Conservation (phyloP, 2,797 vertebrate species). For the Serranus cabrilla region DNA sequence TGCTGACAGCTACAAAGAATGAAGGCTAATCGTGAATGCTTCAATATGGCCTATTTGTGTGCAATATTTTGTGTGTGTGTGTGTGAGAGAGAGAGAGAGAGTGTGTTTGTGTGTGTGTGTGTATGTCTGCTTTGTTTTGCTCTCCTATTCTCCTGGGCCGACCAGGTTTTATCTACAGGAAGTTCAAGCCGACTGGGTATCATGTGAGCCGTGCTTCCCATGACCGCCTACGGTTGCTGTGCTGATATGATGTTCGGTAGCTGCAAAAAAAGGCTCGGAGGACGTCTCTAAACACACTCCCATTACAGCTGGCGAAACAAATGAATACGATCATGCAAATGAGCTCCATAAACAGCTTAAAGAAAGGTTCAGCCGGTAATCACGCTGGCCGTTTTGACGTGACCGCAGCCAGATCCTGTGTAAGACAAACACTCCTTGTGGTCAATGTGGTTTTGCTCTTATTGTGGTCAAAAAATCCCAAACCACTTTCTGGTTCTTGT, state of each 20-base stretch:
- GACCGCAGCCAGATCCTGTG: slow-evolving; percentile 55
- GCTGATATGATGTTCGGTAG: slow-evolving; percentile 61
- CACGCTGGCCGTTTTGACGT: slow-evolving; percentile 23
- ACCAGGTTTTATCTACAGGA: slow-evolving; percentile 85
- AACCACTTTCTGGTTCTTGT: slow-evolving; percentile 46
- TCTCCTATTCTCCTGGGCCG: slow-evolving; percentile 71
- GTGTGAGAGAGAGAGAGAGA: slow-evolving; percentile 32
- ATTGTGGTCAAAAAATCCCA: slow-evolving; percentile 53
- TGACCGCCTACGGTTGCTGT: slow-evolving; percentile 61
- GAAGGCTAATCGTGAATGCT: slow-evolving; percentile 75
- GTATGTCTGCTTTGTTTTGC: slow-evolving; percentile 71
- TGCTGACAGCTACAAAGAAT: slow-evolving; percentile 78
- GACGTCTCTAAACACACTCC: slow-evolving; percentile 27
- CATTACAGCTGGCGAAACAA: slow-evolving; percentile 57
- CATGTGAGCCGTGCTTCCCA: slow-evolving; percentile 84
- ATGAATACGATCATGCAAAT: slow-evolving; percentile 59
- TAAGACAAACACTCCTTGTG: slow-evolving; percentile 57
- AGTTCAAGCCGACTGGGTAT: slow-evolving; percentile 82
- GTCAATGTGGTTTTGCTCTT: slow-evolving; percentile 53
- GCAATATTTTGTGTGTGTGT: slow-evolving; percentile 43
- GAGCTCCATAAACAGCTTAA: slow-evolving; percentile 45
- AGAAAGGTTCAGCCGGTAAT: slow-evolving; percentile 34
- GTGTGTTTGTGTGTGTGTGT: slow-evolving; percentile 36
- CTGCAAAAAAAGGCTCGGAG: slow-evolving; percentile 18
- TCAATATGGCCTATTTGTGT: slow-evolving; percentile 78